Conservation (phyloP, 2,113 vertebrate species). For the Trematomus loennbergii region DNA sequence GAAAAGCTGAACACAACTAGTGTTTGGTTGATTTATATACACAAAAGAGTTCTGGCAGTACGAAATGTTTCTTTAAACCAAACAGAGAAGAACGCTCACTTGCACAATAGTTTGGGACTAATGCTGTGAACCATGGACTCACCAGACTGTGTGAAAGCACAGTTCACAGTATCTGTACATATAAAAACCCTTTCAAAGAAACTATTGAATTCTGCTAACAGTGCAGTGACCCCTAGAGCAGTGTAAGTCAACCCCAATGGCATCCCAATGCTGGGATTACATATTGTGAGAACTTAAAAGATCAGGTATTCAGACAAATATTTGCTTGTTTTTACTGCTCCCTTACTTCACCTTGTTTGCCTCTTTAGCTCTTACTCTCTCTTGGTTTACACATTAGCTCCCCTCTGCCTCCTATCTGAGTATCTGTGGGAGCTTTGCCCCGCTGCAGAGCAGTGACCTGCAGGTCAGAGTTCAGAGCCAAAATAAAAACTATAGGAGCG, state of each 20-base stretch:
- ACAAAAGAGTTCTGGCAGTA: neutral
- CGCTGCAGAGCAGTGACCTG: slow-evolving; percentile 32
- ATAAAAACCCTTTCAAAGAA: neutral
- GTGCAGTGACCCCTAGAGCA: neutral
- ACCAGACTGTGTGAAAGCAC: neutral
- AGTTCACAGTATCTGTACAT: neutral
- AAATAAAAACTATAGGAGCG: slow-evolving; percentile 34
- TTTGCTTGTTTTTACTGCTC: neutral
- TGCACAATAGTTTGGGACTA: slow-evolving; percentile 10
- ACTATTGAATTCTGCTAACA: neutral
- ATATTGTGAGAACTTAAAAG: neutral
- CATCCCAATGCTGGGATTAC: neutral
- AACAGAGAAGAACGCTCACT: neutral
- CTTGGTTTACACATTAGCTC: slow-evolving; percentile 60
- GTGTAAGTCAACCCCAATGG: neutral
- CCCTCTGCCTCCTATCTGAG: slow-evolving; percentile 16
- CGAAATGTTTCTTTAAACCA: slow-evolving; percentile 5
- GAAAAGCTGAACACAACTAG: neutral
- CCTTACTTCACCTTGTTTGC: neutral
- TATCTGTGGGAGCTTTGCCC: neutral
- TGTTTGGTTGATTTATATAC: neutral
- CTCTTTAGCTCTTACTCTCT: slow-evolving; percentile 27
- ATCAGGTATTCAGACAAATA: neutral
- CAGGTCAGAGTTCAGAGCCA: slow-evolving; percentile 61
- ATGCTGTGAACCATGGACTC: slow-evolving; percentile 1